Evolutionary conservation across 2,888 invertebrate genomes (phyloP).

Genomic region (Rhagonycha lutea): DNA sequence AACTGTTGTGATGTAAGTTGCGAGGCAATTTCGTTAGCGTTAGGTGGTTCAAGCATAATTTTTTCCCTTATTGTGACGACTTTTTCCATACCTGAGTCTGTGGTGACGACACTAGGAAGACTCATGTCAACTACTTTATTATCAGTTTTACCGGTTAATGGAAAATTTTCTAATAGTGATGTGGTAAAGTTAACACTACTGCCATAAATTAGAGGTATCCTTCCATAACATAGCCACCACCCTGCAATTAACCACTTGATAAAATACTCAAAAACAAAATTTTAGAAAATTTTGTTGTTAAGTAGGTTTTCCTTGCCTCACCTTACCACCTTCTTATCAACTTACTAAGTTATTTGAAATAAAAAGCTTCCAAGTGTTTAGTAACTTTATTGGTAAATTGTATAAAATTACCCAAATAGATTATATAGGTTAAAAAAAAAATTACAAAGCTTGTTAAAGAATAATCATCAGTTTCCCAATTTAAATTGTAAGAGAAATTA

Average conservation of each 20-base stretch:
- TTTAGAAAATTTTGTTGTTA: slow-evolving; percentile 34
- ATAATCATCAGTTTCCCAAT: background rate
- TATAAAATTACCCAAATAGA: background rate
- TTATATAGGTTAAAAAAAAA: background rate
- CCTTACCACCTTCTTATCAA: slow-evolving; percentile 42
- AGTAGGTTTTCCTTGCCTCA: slow-evolving; percentile 41
- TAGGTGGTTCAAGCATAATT: slow-evolving; percentile 32
- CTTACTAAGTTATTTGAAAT: background rate
- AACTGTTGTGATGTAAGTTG: slow-evolving; percentile 50
- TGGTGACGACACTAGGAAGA: background rate
- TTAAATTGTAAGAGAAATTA: background rate
- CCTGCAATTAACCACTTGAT: slow-evolving; percentile 47
- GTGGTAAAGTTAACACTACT: background rate
- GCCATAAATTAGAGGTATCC: slow-evolving; percentile 37
- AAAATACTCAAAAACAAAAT: slow-evolving; percentile 39
- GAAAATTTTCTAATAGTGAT: background rate
- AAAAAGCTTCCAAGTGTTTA: background rate
- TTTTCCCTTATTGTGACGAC: slow-evolving; percentile 37
- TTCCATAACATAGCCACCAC: slow-evolving; percentile 47
- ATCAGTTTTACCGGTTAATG: background rate
- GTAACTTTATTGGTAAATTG: slow-evolving; percentile 2
- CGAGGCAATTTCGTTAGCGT: slow-evolving; percentile 35
- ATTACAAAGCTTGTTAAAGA: background rate
- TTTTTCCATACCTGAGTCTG: background rate
- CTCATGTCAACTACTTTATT: background rate